Evolutionary conservation across 2,113 vertebrate species (phyloP).

Genomic region (Podarcis muralis): DNA sequence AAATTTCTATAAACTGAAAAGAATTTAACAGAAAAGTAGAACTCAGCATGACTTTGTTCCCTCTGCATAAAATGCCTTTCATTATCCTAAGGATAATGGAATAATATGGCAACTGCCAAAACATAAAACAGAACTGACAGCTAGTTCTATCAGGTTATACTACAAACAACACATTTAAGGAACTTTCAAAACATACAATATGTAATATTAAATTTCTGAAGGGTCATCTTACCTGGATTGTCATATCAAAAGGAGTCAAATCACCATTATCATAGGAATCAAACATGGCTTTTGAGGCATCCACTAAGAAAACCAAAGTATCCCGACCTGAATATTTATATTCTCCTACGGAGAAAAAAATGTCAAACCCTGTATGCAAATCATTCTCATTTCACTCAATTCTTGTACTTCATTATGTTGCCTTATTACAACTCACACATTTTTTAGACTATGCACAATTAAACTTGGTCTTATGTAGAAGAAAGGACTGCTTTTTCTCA

Average conservation of each 20-base stretch:
- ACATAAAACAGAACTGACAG: accelerated
- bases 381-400: not conserved
- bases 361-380: not conserved
- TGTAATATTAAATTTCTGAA: not conserved
- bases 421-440: not conserved
- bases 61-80: not conserved
- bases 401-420: not conserved
- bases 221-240: slow-evolving; percentile 83
- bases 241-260: slow-evolving; percentile 89
- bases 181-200: not conserved
- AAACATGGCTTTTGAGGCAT: slow-evolving; percentile 93
- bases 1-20: not conserved
- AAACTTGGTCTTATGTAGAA: not conserved
- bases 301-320: slow-evolving; percentile 94
- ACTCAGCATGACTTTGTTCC: not conserved
- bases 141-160: not conserved
- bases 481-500: not conserved
- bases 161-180: not conserved
- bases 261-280: slow-evolving; percentile 72
- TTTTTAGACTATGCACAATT: not conserved
- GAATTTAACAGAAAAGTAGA: not conserved
- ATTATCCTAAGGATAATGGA: accelerated
- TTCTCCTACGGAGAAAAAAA: slow-evolving; percentile 62
- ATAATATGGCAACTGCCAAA: accelerated
- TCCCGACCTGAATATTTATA: slow-evolving; percentile 85